phyloP scores from a whole-genome alignment of 2,888 invertebrate genomes.

The Synergus itoensis region DNA sequence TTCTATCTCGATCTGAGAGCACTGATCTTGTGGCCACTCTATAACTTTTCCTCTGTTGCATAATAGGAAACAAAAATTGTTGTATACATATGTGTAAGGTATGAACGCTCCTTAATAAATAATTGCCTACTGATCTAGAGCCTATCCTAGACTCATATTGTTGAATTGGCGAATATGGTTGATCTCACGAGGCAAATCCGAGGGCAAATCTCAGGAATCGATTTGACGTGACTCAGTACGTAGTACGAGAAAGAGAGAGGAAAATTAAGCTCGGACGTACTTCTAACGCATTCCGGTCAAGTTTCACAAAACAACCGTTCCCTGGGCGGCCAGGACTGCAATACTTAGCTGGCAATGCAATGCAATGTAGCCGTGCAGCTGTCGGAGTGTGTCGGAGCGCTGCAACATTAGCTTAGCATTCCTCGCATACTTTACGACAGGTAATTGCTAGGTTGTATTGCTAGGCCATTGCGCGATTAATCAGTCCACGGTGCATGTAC shows the following conservation, averaged over 20 bases:
- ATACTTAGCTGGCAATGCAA: conserved; percentile 19
- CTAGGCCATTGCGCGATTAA: conserved; percentile 59
- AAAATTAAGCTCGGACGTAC: conserved; percentile 40
- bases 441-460: conserved; percentile 63
- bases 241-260: conserved; percentile 32
- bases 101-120: background rate
- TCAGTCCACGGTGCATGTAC: conserved; percentile 49
- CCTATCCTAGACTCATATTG: background rate
- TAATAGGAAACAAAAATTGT: too few relatives aligned
- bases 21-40: too few relatives aligned
- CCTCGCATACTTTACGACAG: conserved; percentile 64
- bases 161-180: conserved; percentile 18
- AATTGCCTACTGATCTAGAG: background rate
- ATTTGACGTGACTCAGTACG: conserved; percentile 43
- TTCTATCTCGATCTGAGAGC: too few relatives aligned
- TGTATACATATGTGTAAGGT: too few relatives aligned
- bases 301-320: conserved; percentile 57
- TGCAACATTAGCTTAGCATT: conserved; percentile 58
- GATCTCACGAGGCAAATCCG: conserved; percentile 28
- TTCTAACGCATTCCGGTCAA: conserved; percentile 55
- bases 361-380: conserved; percentile 48
- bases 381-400: conserved; percentile 49
- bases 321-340: conserved; percentile 39
- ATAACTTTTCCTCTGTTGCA: too few relatives aligned
- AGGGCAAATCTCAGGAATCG: conserved; percentile 45